Evolutionary conservation across 1,140 invertebrate genomes (phyloP).

Genomic region (Sinella curviseta): DNA sequence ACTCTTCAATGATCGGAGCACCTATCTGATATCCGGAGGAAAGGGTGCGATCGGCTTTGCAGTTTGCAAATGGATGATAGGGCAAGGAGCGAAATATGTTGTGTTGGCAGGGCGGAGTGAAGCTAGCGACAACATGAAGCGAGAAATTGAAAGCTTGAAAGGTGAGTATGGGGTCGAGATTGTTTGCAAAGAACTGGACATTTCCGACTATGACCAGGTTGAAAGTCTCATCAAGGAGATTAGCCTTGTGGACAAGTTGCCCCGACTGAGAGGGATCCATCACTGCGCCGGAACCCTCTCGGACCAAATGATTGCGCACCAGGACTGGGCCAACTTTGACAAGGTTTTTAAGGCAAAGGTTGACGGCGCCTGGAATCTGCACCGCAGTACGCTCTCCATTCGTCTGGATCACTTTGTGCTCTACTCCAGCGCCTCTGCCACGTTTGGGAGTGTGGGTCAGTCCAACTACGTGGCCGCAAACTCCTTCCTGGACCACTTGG

Average conservation of each 20-base stretch:
- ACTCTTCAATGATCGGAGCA: background rate
- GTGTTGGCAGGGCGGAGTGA: background rate
- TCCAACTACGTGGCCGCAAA: background rate
- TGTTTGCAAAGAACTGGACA: background rate
- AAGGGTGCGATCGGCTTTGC: background rate
- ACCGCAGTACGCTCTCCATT: background rate
- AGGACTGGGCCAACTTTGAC: background rate
- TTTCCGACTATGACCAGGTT: background rate
- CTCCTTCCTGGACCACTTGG: background rate
- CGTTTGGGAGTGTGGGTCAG: background rate
- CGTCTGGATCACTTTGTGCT: background rate
- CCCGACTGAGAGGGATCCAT: conserved; percentile 23
- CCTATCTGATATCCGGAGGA: conserved; percentile 6
- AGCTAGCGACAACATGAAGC: background rate
- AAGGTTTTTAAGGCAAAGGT: conserved; percentile 15
- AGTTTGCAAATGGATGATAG: no score
- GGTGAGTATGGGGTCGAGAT: background rate
- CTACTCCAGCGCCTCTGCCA: background rate
- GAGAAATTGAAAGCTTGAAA: background rate
- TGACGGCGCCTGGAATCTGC: background rate
- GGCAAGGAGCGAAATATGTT: background rate
- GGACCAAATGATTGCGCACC: background rate
- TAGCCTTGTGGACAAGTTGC: background rate
- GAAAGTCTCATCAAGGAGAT: background rate
- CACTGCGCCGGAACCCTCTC: conserved; percentile 25